Evolutionary conservation across 2,888 invertebrate species (phyloP).

Genomic region (Sepioteuthis lessoniana): DNA sequence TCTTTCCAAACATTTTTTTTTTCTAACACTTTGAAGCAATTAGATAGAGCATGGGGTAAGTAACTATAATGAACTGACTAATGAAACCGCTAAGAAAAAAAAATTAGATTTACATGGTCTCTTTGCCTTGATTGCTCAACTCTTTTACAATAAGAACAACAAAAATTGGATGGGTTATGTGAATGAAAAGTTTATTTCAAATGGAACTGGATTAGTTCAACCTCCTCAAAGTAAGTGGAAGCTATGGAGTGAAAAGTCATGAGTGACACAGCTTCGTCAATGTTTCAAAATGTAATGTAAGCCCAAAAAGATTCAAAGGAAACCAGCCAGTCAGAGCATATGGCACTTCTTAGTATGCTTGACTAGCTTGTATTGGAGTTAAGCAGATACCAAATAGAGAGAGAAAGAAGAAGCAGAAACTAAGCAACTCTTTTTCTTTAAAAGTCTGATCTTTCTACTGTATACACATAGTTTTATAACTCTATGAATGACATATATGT

Average conservation of each 20-base stretch:
- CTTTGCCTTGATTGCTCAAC: no score
- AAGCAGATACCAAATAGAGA: neutral
- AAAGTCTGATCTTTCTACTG: neutral
- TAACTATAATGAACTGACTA: no score
- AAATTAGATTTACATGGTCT: no score
- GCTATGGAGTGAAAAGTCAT: constrained; percentile 5
- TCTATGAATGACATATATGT: no score
- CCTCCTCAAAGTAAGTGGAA: neutral
- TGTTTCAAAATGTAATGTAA: neutral
- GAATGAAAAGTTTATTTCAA: neutral
- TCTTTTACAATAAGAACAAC: no score
- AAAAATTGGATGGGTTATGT: neutral
- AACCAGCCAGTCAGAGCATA: neutral
- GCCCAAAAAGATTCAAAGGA: neutral
- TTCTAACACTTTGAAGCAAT: no score
- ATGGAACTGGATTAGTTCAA: neutral
- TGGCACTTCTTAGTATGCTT: neutral
- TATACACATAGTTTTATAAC: no score
- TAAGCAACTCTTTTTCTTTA: neutral
- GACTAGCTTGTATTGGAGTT: neutral
- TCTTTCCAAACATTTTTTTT: no score
- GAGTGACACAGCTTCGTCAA: neutral
- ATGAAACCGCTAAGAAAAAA: no score
- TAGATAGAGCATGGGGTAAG: no score
- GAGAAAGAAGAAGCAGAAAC: neutral